Conservation (phyloP, 1,140 invertebrate species). For the Zelostemma sp. region DNA sequence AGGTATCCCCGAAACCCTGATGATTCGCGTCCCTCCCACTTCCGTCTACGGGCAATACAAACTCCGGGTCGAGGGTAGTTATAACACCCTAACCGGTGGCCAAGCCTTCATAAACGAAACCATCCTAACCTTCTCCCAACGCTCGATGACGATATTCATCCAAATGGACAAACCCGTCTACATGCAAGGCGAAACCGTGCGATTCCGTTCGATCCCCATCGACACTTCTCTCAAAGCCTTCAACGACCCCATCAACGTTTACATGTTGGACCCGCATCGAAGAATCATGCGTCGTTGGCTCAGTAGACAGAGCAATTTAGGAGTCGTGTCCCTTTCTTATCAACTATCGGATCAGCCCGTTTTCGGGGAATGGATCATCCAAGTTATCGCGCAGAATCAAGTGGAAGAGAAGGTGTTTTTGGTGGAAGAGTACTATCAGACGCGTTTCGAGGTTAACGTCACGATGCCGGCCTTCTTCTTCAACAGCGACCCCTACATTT, state of each 20-base stretch:
- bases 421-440: conserved; percentile 96
- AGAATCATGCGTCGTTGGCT: conserved; percentile 92
- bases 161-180: conserved; percentile 96
- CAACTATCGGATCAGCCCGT: conserved; percentile 91
- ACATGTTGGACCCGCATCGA: conserved; percentile 87
- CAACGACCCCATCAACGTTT: conserved; percentile 89
- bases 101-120: conserved; percentile 89
- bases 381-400: conserved; percentile 89
- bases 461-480: conserved; percentile 95
- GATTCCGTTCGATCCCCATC: conserved; percentile 90
- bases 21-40: conserved; percentile 87
- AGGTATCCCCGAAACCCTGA: conserved; percentile 84
- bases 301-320: conserved; percentile 89
- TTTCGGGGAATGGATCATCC: conserved; percentile 92
- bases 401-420: conserved; percentile 86
- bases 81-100: conserved; percentile 86
- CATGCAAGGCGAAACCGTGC: conserved; percentile 89
- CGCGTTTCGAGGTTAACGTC: conserved; percentile 93
- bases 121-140: conserved; percentile 81
- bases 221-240: conserved; percentile 90
- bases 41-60: conserved; percentile 86
- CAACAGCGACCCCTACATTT: conserved; percentile 84
- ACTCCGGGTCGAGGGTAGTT: conserved; percentile 89
- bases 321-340: conserved; percentile 92
- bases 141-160: conserved; percentile 96